Percentiles rank a stretch among this genome's conserved stretches.
Conservation (phyloP, 2,113 vertebrate genomes). For the Aspidoscelis tigris region DNA sequence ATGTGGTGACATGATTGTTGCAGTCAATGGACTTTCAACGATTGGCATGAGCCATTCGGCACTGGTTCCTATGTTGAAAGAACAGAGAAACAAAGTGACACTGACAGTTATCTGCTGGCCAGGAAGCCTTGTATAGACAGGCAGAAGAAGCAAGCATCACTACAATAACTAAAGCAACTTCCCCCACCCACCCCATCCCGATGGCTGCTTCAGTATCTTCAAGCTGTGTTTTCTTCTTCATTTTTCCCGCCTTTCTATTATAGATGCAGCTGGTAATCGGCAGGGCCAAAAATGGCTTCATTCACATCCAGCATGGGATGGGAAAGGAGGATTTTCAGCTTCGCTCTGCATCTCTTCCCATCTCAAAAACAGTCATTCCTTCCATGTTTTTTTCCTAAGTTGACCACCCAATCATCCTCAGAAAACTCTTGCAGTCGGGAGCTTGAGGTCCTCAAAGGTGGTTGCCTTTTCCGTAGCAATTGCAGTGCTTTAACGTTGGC, state of each 20-base stretch:
- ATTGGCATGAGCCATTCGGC: constrained; percentile 98
- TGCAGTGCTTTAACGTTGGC: neutral
- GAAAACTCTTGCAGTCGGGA: neutral
- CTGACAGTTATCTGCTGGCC: constrained; percentile 98
- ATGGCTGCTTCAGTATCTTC: constrained; percentile 59
- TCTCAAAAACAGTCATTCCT: constrained; percentile 54
- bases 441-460: neutral
- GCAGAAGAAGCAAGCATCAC: neutral
- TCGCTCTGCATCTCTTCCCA: constrained; percentile 43
- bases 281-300: constrained; percentile 70
- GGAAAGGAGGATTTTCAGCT: constrained; percentile 35
- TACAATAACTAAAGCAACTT: constrained; percentile 30
- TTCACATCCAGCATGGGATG: constrained; percentile 23
- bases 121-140: constrained; percentile 87
- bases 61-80: constrained; percentile 96
- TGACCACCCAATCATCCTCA: neutral
- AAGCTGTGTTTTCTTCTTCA: neutral
- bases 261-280: constrained; percentile 68
- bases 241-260: constrained; percentile 41
- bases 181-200: constrained; percentile 32
- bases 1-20: constrained; percentile 98
- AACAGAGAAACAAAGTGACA: constrained; percentile 94
- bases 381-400: constrained; percentile 33
- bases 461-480: neutral
- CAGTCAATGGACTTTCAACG: constrained; percentile 93